A percentile compares a stretch with the other conserved stretches of the same genome.
These are phyloP conservation scores for Heliconius ethilla DNA, from an alignment of 2,888 invertebrate species.

Conservation along the genomic window DNA sequence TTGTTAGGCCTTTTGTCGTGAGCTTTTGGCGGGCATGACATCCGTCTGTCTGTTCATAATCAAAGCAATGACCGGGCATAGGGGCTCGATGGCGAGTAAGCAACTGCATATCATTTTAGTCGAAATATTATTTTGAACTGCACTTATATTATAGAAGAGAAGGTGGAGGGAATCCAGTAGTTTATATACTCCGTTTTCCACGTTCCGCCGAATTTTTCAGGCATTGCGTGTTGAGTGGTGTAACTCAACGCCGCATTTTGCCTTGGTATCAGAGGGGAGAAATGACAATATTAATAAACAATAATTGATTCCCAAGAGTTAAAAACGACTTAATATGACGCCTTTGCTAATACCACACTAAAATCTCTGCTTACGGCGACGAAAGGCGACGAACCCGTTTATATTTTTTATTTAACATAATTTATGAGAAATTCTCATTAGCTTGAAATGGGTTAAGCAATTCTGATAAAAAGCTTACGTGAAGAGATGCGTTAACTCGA, in stretches of 20 bases:
- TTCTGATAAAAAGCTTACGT: constrained; percentile 21
- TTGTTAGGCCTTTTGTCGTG: constrained; percentile 75
- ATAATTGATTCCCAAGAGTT: too few species aligned
- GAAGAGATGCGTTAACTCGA: constrained; percentile 19
- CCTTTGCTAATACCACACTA: not conserved
- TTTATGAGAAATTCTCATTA: constrained; percentile 23
- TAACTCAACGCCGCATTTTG: too few species aligned
- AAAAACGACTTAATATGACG: not conserved
- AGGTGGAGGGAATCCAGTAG: not conserved
- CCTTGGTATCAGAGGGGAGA: too few species aligned
- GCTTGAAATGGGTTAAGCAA: constrained; percentile 28
- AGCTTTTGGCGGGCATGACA: constrained; percentile 66
- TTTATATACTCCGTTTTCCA: too few species aligned
- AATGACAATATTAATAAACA: too few species aligned
- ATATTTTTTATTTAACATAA: constrained; percentile 18
- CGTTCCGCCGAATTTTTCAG: too few species aligned
- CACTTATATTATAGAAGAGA: not conserved
- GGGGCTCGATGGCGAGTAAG: constrained; percentile 26
- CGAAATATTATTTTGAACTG: too few species aligned
- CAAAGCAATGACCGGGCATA: constrained; percentile 69
- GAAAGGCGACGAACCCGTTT: not conserved
- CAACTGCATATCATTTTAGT: not conserved
- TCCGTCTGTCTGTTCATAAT: constrained; percentile 67
- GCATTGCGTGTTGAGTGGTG: too few species aligned
- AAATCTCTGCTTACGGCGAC: not conserved